Base-by-base conservation (phyloP, 2,113 vertebrate genomes). In the Formicarius rufipectus region DNA sequence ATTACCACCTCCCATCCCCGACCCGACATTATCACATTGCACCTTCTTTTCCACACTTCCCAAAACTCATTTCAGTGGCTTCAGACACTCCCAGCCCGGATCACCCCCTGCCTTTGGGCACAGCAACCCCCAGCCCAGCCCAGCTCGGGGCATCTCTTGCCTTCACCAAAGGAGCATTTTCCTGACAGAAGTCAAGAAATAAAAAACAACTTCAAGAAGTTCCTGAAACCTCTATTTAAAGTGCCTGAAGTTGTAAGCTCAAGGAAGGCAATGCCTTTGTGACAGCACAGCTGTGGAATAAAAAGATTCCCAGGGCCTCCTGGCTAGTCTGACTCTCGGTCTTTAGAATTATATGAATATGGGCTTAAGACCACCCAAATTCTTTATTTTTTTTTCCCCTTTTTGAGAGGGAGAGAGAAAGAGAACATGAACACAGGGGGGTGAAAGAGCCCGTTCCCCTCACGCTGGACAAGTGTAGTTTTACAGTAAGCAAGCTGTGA, bases 361-460 rank as follows among this genome's bases (percentile, higher is more conserved):
- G 87, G 91, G 79, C 84, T 96, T 92, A 96, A 93, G 93, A 92
- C 90, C 93, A 93, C 93, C 93, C 96, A 96, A 66, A 91, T 37
- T 76, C 82, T n/a, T 39, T 58, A 14, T 40, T 14, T 19, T 76
- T 40, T 24, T 59, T 59, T n/a, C 12, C 2, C n/a, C 11, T 87
- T 91, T 93, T 49, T 49, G 58, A 78, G 55, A 53, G 13, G 6
- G 17, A 7, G 4, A 55, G 37, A 90, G 50, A 74, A 80, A 88
- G 68, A 83, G 55, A 86, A 23, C 19, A 4, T 31, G 58, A 50
- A 90, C 78, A 72, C 62, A 96, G 84, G 62, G 0, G 0, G 4
- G 2, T 76, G 78, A 77, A 80, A 93, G 44, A 89, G 60, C 66
- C 58, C 49, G 68, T 75, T 56, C 52, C 84, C 79, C 59, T 73